Conservation (phyloP, 2,113 vertebrate species). For the Cichladusa arquata region DNA sequence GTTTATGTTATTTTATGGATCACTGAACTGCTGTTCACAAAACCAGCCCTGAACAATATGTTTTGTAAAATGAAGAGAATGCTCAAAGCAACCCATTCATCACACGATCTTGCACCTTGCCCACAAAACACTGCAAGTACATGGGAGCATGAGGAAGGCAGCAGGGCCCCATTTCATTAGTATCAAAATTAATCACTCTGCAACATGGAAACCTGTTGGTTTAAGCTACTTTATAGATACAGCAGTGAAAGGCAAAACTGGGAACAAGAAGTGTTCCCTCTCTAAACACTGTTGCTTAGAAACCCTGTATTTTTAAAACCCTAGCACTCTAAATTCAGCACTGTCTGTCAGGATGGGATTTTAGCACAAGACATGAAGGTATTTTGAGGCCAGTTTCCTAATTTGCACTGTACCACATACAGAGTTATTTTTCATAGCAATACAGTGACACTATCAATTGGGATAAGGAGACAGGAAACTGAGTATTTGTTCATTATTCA, state of each 20-base stretch:
- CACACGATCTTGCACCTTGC: not conserved
- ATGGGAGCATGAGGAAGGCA: not conserved
- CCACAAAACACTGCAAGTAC: not conserved
- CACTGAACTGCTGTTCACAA: not conserved
- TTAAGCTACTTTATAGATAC: constrained; percentile 38
- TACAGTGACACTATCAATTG: not conserved
- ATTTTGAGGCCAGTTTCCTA: constrained; percentile 5
- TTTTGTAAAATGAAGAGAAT: not conserved
- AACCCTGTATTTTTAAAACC: constrained; percentile 64
- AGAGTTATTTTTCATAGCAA: not conserved
- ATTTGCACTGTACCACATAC: not conserved
- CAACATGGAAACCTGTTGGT: not conserved
- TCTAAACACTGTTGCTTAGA: constrained; percentile 63
- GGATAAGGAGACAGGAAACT: not conserved
- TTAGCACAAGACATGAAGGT: not conserved
- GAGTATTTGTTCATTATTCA: not conserved
- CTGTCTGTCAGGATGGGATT: constrained; percentile 46
- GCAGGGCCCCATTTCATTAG: not conserved
- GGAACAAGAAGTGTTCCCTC: constrained; percentile 29
- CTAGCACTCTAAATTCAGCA: constrained; percentile 33
- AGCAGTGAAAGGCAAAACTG: constrained; percentile 31
- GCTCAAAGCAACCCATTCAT: not conserved
- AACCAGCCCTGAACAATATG: not conserved
- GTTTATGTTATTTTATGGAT: not conserved
- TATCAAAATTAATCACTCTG: not conserved